A percentile compares a stretch with the other conserved stretches of the same genome.
Conservation (phyloP, 2,888 invertebrate species). For the Scaptomyza reducta region DNA sequence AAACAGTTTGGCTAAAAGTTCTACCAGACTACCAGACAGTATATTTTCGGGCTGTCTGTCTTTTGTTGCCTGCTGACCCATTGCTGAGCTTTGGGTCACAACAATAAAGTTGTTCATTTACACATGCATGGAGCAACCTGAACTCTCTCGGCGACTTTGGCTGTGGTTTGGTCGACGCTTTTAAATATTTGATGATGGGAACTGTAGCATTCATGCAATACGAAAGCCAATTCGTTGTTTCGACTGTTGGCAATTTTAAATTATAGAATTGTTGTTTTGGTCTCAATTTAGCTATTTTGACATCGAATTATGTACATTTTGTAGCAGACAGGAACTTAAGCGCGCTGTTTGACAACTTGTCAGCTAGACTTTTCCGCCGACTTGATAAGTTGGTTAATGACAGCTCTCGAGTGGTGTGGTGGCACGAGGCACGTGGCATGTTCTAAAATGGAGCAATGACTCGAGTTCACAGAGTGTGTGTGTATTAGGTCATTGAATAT, state of each 20-base stretch:
- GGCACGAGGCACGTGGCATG: slow-evolving; percentile 1
- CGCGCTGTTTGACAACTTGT: slow-evolving; percentile 56
- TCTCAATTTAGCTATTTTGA: slow-evolving; percentile 60
- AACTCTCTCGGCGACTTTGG: slow-evolving; percentile 5
- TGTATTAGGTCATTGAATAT: slow-evolving; percentile 22
- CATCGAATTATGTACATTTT: slow-evolving; percentile 70
- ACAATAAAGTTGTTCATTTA: slow-evolving; percentile 73
- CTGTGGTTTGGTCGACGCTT: slow-evolving; percentile 20
- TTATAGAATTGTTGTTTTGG: slow-evolving; percentile 19
- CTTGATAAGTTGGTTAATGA: slow-evolving; percentile 27
- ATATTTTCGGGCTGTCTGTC: slow-evolving; percentile 1
- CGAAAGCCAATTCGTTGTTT: slow-evolving; percentile 5
- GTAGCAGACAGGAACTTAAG: slow-evolving; percentile 38
- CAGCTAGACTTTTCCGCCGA: slow-evolving; percentile 28
- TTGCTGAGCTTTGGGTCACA: slow-evolving; percentile 46
- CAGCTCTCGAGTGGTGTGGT: slow-evolving; percentile 4
- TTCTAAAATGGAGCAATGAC: slow-evolving; percentile 16
- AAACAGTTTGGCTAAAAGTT: slow-evolving; percentile 24
- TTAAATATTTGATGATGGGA: slow-evolving; percentile 76
- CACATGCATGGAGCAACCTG: slow-evolving; percentile 48
- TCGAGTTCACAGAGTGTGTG: slow-evolving; percentile 3
- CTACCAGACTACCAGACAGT: slow-evolving; percentile 17
- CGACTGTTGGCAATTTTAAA: slow-evolving; percentile 20
- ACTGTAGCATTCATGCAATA: slow-evolving; percentile 49
- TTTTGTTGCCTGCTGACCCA: slow-evolving; percentile 50